Base-by-base conservation (phyloP, 1,140 invertebrate species). In the Propsilocerus akamusi region DNA sequence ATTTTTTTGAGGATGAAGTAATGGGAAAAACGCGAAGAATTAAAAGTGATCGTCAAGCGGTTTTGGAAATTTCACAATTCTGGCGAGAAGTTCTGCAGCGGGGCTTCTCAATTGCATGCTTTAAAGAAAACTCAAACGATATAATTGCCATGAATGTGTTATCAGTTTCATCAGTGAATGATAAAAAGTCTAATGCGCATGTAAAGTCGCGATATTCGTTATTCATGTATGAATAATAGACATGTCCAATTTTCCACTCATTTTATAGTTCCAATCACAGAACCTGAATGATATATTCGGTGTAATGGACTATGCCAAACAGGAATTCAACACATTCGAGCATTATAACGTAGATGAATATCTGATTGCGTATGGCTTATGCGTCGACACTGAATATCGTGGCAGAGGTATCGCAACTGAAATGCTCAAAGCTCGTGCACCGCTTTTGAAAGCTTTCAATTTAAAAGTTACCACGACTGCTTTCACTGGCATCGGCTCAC, bases 341-440 rank as follows among this genome's bases (percentile, higher is more conserved):
- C 49, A 57, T 20, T 69, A 64, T 49, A 54, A 50, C 0, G 61
- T 69, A 2, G 57, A 65, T 22, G 58, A 51, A 17, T 69, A 61
- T 55, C n/a, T 71, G 30, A 61, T 60, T 0, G 67, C 66, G 0
- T 64, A 61, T 23, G 69, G 68, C 1, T 51, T 71, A 26, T 66
- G 64, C 1, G 68, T 69, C 1, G 25, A 59, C 37, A 60, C 60
- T 0, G 59, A 57, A 12, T 63, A 64, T 47, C 52, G 68, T 6
- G 68, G 69, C 12, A 67, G 69, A 58, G 69, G 69, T 50, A 65
- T 71, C 11, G 69, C 67, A 0, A 63, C 60, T 22, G 61, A 62
- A 51, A 54, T 71, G 0, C 59, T 71, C 26, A 65, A 59, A 52
- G 63, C 62, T 2, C 68, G 68, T 67, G 4, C 14, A 1, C 4